Percentiles rank a stretch among this genome's conserved stretches.
Evolutionary conservation across 2,113 vertebrate genomes (phyloP).

Genomic region (cattle (Bos taurus)): ARS-UCD2.0 NC_037349.1:12706001-12706500

Average conservation of each 20-base stretch:
- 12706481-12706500: background rate
- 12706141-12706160: rapidly evolving
- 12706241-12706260: background rate
- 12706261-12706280: background rate
- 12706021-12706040: rapidly evolving
- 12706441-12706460: background rate
- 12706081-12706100: rapidly evolving
- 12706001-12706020: background rate
- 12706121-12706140: rapidly evolving
- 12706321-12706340: rapidly evolving
- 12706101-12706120: rapidly evolving
- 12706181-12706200: background rate
- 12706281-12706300: background rate
- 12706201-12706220: background rate
- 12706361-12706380: background rate
- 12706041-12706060: background rate
- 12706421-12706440: background rate
- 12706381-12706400: background rate
- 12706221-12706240: background rate
- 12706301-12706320: rapidly evolving
- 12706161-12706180: background rate
- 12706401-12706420: background rate
- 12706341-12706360: background rate
- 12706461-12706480: background rate
- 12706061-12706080: background rate